Evolutionary conservation across 2,797 vertebrate genomes (phyloP), one percentile per base, ranked within the genome.

Genomic region (Thunnus albacares): DNA sequence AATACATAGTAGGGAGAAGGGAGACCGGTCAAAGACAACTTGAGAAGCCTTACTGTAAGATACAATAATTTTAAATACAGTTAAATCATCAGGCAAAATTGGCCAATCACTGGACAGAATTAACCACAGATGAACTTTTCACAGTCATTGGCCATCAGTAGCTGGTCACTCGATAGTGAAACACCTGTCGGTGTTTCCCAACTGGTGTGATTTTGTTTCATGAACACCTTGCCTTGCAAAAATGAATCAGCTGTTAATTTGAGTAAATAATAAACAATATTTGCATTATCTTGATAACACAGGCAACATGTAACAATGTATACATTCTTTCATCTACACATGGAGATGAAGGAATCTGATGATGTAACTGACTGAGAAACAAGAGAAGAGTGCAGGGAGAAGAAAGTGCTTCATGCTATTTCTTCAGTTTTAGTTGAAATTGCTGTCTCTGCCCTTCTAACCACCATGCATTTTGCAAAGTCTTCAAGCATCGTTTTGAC

Each of bases 401-500:
- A 71, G 45, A 45, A 43, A 6, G 15, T 56, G 47, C 7, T 38
- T 62, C 4, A 9, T 43, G 67, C 43, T 52, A 22, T 52, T 67
- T 41, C 35, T 58, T 59, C n/a, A 28, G 14, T 15, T 58, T 67
- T 71, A 35, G n/a, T 52, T 45, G 6, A 65, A 81, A 51, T 8
- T 17, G 13, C 12, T 17, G 30, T 38, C n/a, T 28, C 26, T 41
- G n/a, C 35, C n/a, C 30, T 43, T 52, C 43, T 9, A n/a, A 51
- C 33, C 51, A 51, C 26, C 56, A 57, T 71, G 51, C 4, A 75
- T 71, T 71, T 71, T 71, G 56, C 13, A 66, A 45, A 26, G n/a
- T 55, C 56, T 43, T 28, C 7, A 38, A 51, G 52, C 8, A 47
- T 62, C 26, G 8, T 24, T 66, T 71, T 65, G 35, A 53, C 28